A percentile compares a stretch with the other conserved stretches of the same genome.
Evolutionary conservation across 2,888 invertebrate species (phyloP).

Genomic region (Drosophila conformis): DNA sequence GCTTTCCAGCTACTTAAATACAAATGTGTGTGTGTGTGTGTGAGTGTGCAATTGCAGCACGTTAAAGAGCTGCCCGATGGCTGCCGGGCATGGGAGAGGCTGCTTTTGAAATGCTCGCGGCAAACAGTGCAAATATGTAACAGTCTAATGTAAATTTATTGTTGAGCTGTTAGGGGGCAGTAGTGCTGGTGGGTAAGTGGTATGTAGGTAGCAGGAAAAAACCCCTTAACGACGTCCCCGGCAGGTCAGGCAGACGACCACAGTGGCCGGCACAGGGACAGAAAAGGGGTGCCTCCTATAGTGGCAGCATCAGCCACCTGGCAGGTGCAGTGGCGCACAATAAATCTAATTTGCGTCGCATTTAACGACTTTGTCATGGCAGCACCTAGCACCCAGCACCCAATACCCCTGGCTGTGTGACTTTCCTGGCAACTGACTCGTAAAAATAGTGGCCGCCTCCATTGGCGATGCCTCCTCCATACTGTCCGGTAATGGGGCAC

Average conservation of each 20-base stretch:
- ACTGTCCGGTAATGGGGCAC: slow-evolving; percentile 67
- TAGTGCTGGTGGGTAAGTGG: neutral
- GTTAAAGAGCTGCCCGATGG: slow-evolving; percentile 52
- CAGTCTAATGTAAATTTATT: slow-evolving; percentile 84
- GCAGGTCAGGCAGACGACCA: slow-evolving; percentile 54
- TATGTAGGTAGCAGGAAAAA: slow-evolving; percentile 9
- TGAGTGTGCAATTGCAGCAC: slow-evolving; percentile 50
- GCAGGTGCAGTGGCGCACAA: slow-evolving; percentile 80
- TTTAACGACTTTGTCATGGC: slow-evolving; percentile 83
- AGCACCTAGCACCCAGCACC: slow-evolving; percentile 20
- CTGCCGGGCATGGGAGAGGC: slow-evolving; percentile 34
- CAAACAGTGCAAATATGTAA: slow-evolving; percentile 82
- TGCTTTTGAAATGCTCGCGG: slow-evolving; percentile 67
- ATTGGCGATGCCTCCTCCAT: slow-evolving; percentile 9
- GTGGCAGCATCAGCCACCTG: slow-evolving; percentile 47
- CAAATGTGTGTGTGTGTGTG: slow-evolving; percentile 41
- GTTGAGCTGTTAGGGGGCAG: slow-evolving; percentile 68
- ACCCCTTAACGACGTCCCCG: slow-evolving; percentile 57
- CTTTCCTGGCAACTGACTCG: slow-evolving; percentile 65
- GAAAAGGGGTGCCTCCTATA: slow-evolving; percentile 12
- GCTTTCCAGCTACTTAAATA: slow-evolving; percentile 19
- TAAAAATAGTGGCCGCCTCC: slow-evolving; percentile 65
- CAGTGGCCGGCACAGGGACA: slow-evolving; percentile 31
- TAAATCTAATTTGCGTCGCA: slow-evolving; percentile 84
- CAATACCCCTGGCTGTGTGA: slow-evolving; percentile 27